These are phyloP conservation scores for Hymenochirus boettgeri DNA, from an alignment of 2,113 vertebrate species.

Conservation along the genomic window DNA sequence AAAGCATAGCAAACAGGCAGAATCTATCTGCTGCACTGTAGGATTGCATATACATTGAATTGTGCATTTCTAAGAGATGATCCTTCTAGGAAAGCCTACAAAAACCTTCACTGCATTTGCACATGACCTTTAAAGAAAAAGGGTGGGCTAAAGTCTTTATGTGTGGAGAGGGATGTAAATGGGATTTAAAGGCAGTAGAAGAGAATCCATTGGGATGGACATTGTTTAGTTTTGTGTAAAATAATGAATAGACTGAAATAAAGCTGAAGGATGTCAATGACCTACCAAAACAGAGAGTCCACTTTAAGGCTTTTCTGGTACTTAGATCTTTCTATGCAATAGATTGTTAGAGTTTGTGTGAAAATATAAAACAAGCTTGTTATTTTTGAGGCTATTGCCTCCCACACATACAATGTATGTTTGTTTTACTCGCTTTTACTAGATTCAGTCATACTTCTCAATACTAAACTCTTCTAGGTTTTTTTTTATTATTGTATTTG, in stretches of 20 bases:
- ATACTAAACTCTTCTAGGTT: no score
- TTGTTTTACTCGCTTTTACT: no score
- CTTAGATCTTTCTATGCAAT: conserved; percentile 12
- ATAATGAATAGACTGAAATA: conserved; percentile 33
- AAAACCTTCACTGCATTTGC: conserved; percentile 3
- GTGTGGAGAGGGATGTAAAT: conserved; percentile 29
- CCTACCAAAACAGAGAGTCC: conserved; percentile 24
- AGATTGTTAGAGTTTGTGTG: conserved; percentile 18
- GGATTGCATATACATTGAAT: no score
- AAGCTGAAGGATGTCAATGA: conserved; percentile 33
- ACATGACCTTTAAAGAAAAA: conserved; percentile 26
- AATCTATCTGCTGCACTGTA: no score
- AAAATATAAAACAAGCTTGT: conserved; percentile 31
- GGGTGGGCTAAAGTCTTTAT: conserved; percentile 6
- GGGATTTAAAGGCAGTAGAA: conserved; percentile 25
- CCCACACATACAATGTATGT: no score
- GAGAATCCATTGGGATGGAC: conserved; percentile 13
- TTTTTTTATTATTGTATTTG: no score
- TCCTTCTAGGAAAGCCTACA: neutral
- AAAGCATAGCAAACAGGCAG: no score
- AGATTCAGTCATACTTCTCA: no score
- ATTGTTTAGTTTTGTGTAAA: conserved; percentile 18
- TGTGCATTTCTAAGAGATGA: neutral
- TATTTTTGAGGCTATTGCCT: no score
- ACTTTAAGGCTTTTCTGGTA: conserved; percentile 15